Evolutionary conservation across 2,888 invertebrate species (phyloP), one percentile per base, ranked within the genome.

Genomic region (Trichogramma dendrolimi): DNA sequence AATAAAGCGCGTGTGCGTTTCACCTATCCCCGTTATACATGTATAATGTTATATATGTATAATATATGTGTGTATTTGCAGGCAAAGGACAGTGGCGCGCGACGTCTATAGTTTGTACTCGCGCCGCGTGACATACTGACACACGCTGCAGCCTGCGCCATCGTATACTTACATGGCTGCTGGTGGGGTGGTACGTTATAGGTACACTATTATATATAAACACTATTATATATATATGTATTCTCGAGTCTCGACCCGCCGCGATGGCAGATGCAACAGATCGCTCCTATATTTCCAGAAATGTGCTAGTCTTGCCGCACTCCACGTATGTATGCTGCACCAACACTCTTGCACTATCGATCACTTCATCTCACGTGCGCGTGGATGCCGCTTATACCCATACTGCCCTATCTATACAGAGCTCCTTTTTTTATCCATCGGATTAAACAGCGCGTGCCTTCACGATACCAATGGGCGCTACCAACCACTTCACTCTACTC

Each of bases 121-220:
- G 61, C 61, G 60, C 67, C 69, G 68, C 70, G 71, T 76, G 77
- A 74, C 77, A 77, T 76, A 76, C 76, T 78, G 77, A 78, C 77
- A 77, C 76, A 76, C 78, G 76, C 14, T 14, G 14, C 14, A 14
- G 14, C 14, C 14, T 14, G 14, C 14, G 14, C 2, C 14, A 2
- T 14, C 14, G 14, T 14, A 14, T 14, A 14, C 14, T 14, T 14
- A 14, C 14, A 2, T 14, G 14, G 14, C 14, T 14, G 14, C 14
- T 14, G 14, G 14, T 14, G 14, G 14, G 14, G 14, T 14, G 14
- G 14, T 14, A 77, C 73, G 72, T 73, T 67, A 71, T 76, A 77
- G 77, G 77, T 73, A 14, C 14, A 14, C 14, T 14, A 14, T 14
- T 14, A 14, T 14, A 14, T 14, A 14, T 14, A 14, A 14, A 14